Percentiles rank a stretch among this genome's conserved stretches.
Conservation (phyloP, 2,113 vertebrate genomes). For the Lophotis ruficrista region DNA sequence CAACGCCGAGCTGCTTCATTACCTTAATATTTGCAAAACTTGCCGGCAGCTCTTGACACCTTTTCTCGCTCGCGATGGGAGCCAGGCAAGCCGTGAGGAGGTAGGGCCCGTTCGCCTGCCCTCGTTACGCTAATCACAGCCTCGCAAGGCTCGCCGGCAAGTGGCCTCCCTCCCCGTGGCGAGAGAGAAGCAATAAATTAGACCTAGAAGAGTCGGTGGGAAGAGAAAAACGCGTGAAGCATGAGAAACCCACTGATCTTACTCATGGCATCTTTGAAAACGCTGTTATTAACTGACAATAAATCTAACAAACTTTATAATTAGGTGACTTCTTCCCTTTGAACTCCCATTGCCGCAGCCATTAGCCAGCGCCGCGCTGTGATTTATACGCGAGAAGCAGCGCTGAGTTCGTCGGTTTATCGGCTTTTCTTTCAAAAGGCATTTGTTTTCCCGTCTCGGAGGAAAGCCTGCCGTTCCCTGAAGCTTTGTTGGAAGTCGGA, state of each 20-base stretch:
- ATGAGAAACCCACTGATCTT: not conserved
- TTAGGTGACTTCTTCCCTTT: not conserved
- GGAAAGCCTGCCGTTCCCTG: not conserved
- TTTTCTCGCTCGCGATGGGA: fast-evolving
- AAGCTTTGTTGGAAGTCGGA: not conserved
- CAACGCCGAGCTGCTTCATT: not conserved
- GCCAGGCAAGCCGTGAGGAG: not conserved
- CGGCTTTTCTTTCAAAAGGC: not conserved
- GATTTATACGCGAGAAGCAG: not conserved
- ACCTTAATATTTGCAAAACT: not conserved
- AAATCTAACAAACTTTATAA: slow-evolving; percentile 9
- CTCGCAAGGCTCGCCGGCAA: not conserved
- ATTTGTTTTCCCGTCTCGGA: not conserved
- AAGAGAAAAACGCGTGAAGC: not conserved
- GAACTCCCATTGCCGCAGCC: slow-evolving; percentile 7
- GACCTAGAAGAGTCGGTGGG: not conserved
- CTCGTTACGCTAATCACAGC: not conserved
- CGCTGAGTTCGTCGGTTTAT: not conserved
- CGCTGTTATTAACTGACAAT: not conserved
- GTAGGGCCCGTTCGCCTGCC: not conserved
- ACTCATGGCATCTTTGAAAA: not conserved
- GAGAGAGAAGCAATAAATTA: not conserved
- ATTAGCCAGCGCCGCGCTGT: not conserved
- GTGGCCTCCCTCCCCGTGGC: fast-evolving
- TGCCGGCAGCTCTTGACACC: slow-evolving; percentile 6